phyloP scores from a whole-genome alignment of 1,140 invertebrate species.

The Drosophila sulfurigaster region DNA sequence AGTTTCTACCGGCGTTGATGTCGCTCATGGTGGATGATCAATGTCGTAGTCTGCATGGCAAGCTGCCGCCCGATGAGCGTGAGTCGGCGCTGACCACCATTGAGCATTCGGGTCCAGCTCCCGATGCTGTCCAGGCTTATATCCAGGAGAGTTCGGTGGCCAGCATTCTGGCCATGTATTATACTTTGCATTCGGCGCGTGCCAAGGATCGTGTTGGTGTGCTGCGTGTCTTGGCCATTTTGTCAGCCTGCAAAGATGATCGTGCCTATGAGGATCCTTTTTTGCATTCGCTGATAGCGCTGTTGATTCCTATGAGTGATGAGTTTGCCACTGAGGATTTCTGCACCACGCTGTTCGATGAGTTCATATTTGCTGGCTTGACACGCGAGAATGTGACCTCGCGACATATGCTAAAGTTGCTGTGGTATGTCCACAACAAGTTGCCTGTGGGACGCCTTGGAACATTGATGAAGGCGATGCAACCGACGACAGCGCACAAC shows the following conservation, averaged over 20 bases:
- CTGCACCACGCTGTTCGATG: constrained; percentile 97
- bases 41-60: constrained; percentile 93
- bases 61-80: constrained; percentile 96
- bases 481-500: constrained; percentile 93
- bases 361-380: constrained; percentile 96
- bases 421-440: constrained; percentile 97
- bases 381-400: constrained; percentile 95
- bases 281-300: constrained; percentile 94
- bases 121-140: constrained; percentile 96
- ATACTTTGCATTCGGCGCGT: constrained; percentile 94
- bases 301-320: constrained; percentile 95
- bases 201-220: constrained; percentile 93
- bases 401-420: constrained; percentile 94
- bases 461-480: constrained; percentile 93
- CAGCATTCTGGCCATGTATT: constrained; percentile 97
- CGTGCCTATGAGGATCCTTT: constrained; percentile 98
- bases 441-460: constrained; percentile 92
- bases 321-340: constrained; percentile 98
- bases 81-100: constrained; percentile 96
- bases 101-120: constrained; percentile 96
- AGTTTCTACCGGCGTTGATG: constrained; percentile 97
- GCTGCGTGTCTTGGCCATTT: constrained; percentile 93
- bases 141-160: constrained; percentile 95
- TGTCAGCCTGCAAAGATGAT: constrained; percentile 96
- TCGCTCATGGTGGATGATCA: constrained; percentile 99